phyloP scores from a whole-genome alignment of 1,140 invertebrate species.

The Drosophila persimilis region DNA sequence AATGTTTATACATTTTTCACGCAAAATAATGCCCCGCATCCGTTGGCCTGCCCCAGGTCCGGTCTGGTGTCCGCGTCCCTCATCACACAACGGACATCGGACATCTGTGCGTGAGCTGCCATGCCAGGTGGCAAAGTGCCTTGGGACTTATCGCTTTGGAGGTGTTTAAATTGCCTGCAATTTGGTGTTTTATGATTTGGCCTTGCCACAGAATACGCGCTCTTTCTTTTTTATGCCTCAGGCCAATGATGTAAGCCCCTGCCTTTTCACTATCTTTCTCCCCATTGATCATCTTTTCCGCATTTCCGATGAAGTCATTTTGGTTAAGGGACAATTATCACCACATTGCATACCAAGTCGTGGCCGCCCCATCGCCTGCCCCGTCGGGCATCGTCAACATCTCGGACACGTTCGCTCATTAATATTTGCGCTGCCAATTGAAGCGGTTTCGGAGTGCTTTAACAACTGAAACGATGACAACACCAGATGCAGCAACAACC shows the following conservation, averaged over 20 bases:
- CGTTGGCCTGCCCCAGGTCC: slow-evolving; percentile 14
- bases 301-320: slow-evolving; percentile 47
- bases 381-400: slow-evolving; percentile 31
- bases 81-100: background rate
- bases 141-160: slow-evolving; percentile 20
- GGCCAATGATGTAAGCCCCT: slow-evolving; percentile 6
- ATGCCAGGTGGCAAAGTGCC: slow-evolving; percentile 23
- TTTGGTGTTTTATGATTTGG: slow-evolving; percentile 17
- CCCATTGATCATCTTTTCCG: slow-evolving; percentile 35
- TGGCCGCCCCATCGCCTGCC: slow-evolving; percentile 11
- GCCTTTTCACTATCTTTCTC: slow-evolving; percentile 17
- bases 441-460: slow-evolving; percentile 46
- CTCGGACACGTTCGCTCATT: slow-evolving; percentile 65
- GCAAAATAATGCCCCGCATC: slow-evolving; percentile 49
- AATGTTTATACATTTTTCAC: slow-evolving; percentile 47
- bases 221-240: background rate
- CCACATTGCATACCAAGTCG: slow-evolving; percentile 34
- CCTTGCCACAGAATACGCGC: slow-evolving; percentile 30
- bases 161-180: slow-evolving; percentile 42
- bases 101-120: slow-evolving; percentile 27
- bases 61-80: background rate
- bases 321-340: slow-evolving; percentile 53
- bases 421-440: slow-evolving; percentile 72
- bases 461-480: slow-evolving; percentile 43
- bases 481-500: slow-evolving; percentile 31